A percentile compares a stretch with the other conserved stretches of the same genome.
phyloP scores from a whole-genome alignment of 2,797 vertebrate genomes.

The Sebastes nivosus region DNA sequence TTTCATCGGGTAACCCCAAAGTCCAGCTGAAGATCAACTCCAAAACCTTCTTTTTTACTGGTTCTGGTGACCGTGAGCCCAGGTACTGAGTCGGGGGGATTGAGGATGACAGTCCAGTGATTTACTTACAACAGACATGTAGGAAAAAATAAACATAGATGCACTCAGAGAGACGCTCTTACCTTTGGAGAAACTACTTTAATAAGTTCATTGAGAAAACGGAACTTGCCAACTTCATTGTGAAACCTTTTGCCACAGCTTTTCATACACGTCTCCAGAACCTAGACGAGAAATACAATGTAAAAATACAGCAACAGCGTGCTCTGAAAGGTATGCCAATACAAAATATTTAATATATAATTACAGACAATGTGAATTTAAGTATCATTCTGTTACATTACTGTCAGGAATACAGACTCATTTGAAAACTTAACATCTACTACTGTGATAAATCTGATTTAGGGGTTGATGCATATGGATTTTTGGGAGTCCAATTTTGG shows the following conservation, averaged over 20 bases:
- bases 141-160: background rate
- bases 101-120: background rate
- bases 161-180: background rate
- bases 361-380: background rate
- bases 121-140: background rate
- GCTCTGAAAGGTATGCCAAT: fast-evolving
- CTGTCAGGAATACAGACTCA: background rate
- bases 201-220: slow-evolving; percentile 98
- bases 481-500: background rate
- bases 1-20: slow-evolving; percentile 89
- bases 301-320: background rate
- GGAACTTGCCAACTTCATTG: slow-evolving; percentile 95
- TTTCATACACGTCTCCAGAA: slow-evolving; percentile 96
- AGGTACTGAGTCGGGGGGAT: slow-evolving; percentile 85
- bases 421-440: background rate
- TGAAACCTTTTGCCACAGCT: slow-evolving; percentile 95
- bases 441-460: background rate
- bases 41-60: slow-evolving; percentile 94
- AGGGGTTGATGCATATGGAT: background rate
- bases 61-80: slow-evolving; percentile 92
- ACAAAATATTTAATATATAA: background rate
- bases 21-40: slow-evolving; percentile 98
- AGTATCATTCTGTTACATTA: background rate
- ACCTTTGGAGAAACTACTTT: slow-evolving; percentile 99
- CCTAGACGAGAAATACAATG: slow-evolving; percentile 72